These are phyloP conservation scores for Turritopsis dohrnii DNA, from an alignment of 30 jellyfish, hydroid and myxozoan genomes.

Conservation along the genomic window DNA sequence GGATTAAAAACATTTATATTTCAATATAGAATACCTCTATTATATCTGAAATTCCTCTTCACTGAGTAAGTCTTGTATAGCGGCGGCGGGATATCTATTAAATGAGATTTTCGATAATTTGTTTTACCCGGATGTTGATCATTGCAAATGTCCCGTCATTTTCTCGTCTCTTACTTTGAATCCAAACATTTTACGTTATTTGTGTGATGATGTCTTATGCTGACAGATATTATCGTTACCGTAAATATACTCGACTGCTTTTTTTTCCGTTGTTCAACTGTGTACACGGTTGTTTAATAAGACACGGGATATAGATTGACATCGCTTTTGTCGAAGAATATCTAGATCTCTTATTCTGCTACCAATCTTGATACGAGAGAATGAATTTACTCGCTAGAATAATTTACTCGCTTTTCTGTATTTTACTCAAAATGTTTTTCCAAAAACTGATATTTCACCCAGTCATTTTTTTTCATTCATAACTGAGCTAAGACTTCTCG, in stretches of 20 bases:
- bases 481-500: no score
- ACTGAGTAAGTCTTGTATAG: not conserved
- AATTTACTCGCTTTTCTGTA: no score
- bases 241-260: not conserved
- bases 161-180: not conserved
- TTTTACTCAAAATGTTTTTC: no score
- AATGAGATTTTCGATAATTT: not conserved
- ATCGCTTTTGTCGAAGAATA: not conserved
- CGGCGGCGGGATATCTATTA: not conserved
- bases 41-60: not conserved
- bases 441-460: no score
- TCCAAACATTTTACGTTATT: not conserved
- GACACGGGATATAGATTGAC: not conserved
- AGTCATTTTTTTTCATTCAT: no score
- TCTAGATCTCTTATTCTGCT: no score
- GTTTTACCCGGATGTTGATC: not conserved
- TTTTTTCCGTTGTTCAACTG: not conserved
- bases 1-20: not conserved
- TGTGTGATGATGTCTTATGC: not conserved
- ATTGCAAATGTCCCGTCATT: not conserved
- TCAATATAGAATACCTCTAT: no score
- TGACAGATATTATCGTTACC: not conserved
- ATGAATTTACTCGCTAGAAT: no score
- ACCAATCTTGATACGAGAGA: no score
- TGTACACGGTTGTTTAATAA: not conserved